A percentile compares a stretch with the other conserved stretches of the same genome.
These are phyloP conservation scores for Corythoichthys intestinalis DNA, from an alignment of 2,113 vertebrate species.

Conservation along the genomic window DNA sequence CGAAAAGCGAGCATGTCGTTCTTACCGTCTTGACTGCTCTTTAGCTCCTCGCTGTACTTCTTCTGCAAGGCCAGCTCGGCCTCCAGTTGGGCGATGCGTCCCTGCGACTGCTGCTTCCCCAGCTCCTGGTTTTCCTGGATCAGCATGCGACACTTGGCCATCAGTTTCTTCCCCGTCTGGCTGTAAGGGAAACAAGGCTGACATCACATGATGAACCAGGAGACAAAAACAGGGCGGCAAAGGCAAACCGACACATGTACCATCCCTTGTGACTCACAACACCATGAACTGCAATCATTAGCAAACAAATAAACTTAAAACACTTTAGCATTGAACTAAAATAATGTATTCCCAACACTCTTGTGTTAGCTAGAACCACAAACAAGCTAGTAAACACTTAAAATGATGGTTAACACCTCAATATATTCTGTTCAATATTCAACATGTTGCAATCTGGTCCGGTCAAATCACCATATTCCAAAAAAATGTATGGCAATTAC, in stretches of 20 bases:
- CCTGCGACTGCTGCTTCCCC: conserved; percentile 98
- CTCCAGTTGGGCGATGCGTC: conserved; percentile 98
- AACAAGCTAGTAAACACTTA: conserved; percentile 5
- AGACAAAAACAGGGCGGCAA: conserved; percentile 31
- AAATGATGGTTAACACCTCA: conserved; percentile 7
- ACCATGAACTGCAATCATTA: not conserved
- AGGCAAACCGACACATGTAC: conserved; percentile 5
- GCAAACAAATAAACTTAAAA: not conserved
- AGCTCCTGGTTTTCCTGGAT: conserved; percentile 99
- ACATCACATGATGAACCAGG: conserved; percentile 88
- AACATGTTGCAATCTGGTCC: conserved; percentile 1
- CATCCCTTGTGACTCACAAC: not conserved
- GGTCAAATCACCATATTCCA: not conserved
- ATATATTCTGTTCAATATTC: conserved; percentile 8
- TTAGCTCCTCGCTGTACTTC: conserved; percentile 99
- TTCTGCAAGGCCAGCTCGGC: conserved; percentile 98
- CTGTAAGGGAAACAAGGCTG: conserved; percentile 98
- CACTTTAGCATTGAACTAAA: not conserved
- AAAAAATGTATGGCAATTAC: conserved; percentile 4
- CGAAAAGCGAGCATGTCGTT: not conserved
- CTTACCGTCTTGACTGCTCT: conserved; percentile 98
- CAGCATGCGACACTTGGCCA: conserved; percentile 99
- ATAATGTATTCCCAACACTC: not conserved
- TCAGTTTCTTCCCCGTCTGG: conserved; percentile 99
- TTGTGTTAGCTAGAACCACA: conserved; percentile 3